Base-by-base conservation (phyloP, 2,113 vertebrate genomes). In the Chionodraco myersi region DNA sequence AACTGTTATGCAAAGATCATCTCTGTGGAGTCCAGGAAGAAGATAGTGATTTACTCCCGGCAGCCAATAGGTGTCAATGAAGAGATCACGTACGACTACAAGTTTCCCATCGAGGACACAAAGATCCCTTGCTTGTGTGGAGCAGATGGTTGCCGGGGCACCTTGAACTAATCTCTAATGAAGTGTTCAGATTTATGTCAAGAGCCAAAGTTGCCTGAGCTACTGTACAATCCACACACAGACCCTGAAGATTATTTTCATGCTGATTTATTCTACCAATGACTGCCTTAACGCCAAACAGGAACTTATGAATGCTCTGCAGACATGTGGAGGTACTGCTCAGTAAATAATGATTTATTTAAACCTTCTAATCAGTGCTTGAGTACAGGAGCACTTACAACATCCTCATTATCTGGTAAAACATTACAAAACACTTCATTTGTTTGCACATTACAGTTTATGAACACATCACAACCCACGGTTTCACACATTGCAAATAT, bases 1-100 rank as follows among this genome's bases (percentile, higher is more conserved):
- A 99, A 99, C 92, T 99, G 98, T 93, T 99, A 99, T 0, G 98
- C 98, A 82, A 99, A 99, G 91, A 96, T 99, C 85, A 97, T 99
- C 95, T 97, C 97, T 0, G 97, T 99, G 93, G 97, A 99, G 78
- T 97, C 97, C 0, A 96, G 98, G 75, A 99, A 99, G 95, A 99
- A 99, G 95, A 99, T 99, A 0, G 98, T 99, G 86, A 99, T 99
- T 82, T 99, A 99, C 94, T 99, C 98, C 0, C 96, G 98, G 82
- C 98, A 99, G 93, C 95, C 96, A 72, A 99, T 99, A 88, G 94
- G 75, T 11, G 93, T 99, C 90, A 96, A 99, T 0, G 98, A 99
- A 93, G 98, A 99, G 91, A 97, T 99, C 76, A 99, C 98, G 1
- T 99, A 99, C 0, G 97, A 99, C 93, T 99, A 99, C 91, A 99